Evolutionary conservation across 2,888 invertebrate species (phyloP), one percentile per base, ranked within the genome.

Genomic region (Agrochola lychnidis): DNA sequence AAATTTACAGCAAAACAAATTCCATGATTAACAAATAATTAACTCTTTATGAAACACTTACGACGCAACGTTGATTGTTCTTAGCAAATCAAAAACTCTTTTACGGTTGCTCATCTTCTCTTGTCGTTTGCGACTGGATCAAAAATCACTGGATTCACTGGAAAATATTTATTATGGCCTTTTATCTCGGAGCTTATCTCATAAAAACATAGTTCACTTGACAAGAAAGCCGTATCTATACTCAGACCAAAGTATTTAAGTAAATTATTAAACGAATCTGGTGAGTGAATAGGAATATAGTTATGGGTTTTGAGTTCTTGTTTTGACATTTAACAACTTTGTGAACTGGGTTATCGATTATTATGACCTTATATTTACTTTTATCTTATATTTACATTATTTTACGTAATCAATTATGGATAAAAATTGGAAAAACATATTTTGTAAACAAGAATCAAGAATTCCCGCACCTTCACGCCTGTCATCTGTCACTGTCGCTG

Each of bases 31-130:
- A 16, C 16, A 19, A 59, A 73, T 40, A 2, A 51, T 40, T 25
- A 45, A 25, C 7, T 36, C 10, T 19, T n/a, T 12, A 61, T 51
- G 0, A 64, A 42, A 12, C 91, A 97, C 98, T 97, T 97, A 98
- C 98, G 98, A 97, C 79, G 97, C 97, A 73, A 97, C 95, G 70
- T 98, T 97, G 77, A 98, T 97, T 51, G 97, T 97, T 89, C 97
- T 97, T 78, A 98, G 94, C 86, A 98, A 96, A 93, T 97, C 97
- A 79, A 98, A 94, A 72, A 98, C 97, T 90, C 97, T 97, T 92
- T 97, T 97, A 86, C 97, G 88, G 64, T 79, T 79, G 3, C 68
- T 91, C 97, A 97, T 97, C 10, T 62, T 87, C 40, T 62, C 19
- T 48, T 68, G 53, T 22, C 25, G 14, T 68, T 57, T 30, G 42